phyloP scores from a whole-genome alignment of 2,888 invertebrate genomes.

The Dicyrtomina minuta region DNA sequence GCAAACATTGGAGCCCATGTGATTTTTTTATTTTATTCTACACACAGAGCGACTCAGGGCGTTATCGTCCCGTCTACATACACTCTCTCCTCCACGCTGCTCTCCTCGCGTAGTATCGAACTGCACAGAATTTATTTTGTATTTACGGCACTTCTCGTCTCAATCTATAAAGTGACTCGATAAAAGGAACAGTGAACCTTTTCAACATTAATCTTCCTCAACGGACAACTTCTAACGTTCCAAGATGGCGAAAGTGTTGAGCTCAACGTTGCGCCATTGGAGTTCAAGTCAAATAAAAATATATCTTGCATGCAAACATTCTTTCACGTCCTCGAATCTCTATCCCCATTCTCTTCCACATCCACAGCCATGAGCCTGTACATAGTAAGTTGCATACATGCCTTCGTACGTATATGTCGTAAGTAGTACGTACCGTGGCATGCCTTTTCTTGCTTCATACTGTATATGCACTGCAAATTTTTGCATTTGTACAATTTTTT shows the following conservation, averaged over 20 bases:
- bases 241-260: background rate
- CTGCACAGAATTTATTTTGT: conserved; percentile 22
- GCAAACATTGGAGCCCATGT: too few relatives aligned
- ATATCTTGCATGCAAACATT: conserved; percentile 9
- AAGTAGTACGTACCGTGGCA: too few relatives aligned
- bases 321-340: background rate
- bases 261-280: background rate
- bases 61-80: too few relatives aligned
- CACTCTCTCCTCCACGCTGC: background rate
- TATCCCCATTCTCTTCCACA: background rate
- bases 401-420: too few relatives aligned
- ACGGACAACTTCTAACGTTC: conserved; percentile 12
- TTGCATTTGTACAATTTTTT: too few relatives aligned
- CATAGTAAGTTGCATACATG: too few relatives aligned
- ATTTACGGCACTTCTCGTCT: conserved; percentile 21
- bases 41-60: too few relatives aligned
- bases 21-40: too few relatives aligned
- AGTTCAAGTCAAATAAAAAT: conserved; percentile 14
- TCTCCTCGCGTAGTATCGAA: too few relatives aligned
- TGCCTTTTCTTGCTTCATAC: too few relatives aligned
- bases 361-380: too few relatives aligned
- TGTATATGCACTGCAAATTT: too few relatives aligned
- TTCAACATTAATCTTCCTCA: conserved; percentile 29
- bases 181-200: conserved; percentile 19
- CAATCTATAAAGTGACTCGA: conserved; percentile 27